phyloP scores from a whole-genome alignment of 2,797 vertebrate genomes.

The Acanthurus lineatus region DNA sequence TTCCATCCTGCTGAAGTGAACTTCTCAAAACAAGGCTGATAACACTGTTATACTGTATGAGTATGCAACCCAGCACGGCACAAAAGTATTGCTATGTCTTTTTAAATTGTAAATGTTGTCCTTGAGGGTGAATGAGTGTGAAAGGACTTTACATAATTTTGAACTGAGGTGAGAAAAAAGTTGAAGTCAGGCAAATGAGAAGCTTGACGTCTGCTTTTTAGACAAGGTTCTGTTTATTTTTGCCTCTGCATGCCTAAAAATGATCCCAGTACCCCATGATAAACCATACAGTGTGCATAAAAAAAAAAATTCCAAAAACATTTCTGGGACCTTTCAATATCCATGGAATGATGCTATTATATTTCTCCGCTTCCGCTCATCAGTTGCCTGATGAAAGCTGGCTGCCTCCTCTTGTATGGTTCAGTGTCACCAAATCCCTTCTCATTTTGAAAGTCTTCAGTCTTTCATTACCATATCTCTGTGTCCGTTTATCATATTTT shows the following conservation, averaged over 20 bases:
- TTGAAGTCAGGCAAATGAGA: constrained; percentile 21
- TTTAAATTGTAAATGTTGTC: constrained; percentile 4
- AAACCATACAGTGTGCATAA: constrained; percentile 42
- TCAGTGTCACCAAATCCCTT: constrained; percentile 70
- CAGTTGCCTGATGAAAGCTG: constrained; percentile 58
- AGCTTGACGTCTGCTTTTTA: constrained; percentile 10
- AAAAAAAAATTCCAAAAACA: constrained; percentile 32
- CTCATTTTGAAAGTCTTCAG: constrained; percentile 61
- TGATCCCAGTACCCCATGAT: constrained; percentile 20
- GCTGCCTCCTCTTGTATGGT: constrained; percentile 57
- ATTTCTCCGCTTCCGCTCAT: constrained; percentile 55
- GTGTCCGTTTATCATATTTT: constrained; percentile 43
- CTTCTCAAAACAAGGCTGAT: constrained; percentile 10
- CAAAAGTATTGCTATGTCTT: neutral
- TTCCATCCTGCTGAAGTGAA: neutral
- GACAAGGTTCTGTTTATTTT: constrained; percentile 43
- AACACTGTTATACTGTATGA: neutral
- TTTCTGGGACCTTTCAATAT: constrained; percentile 58
- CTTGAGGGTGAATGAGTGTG: constrained; percentile 15
- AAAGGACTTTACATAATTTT: constrained; percentile 5
- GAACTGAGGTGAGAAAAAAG: constrained; percentile 20
- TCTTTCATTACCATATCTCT: constrained; percentile 57
- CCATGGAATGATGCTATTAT: constrained; percentile 65
- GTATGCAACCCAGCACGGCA: neutral
- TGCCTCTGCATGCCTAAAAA: constrained; percentile 6